Base-by-base conservation (phyloP, 2,797 vertebrate genomes). In the Gymnoscopelus microlampas region DNA sequence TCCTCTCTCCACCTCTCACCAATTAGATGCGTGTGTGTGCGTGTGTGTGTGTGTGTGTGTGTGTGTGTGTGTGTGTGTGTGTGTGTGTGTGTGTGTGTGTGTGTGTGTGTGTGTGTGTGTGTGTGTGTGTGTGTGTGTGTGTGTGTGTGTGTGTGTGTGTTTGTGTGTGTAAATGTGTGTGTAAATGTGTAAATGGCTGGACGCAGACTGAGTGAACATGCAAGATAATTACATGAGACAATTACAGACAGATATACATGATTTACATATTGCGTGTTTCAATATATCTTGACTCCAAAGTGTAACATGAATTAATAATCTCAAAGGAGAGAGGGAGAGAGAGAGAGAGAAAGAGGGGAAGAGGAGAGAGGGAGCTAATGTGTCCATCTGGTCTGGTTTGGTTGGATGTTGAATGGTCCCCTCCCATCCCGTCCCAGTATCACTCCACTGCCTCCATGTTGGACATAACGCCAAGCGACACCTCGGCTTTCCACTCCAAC, bases 391-490 rank as follows among this genome's bases (percentile, higher is more conserved):
- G 77, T 85, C 70, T 55, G 72, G 63, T 74, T 65, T 62, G 4
- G 47, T 29, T 59, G 24, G 68, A 58, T 49, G 61, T 51, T 70
- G 71, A 63, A 50, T 64, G 84, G 76, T 68, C 68, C 0, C 19
- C 70, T 63, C 83, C 89, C 39, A 44, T 44, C 39, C 13, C 23
- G 26, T 57, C 74, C 78, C 75, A 86, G 80, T 73, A 78, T 83
- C 86, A 81, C 39, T 86, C 77, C 19, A 48, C 68, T 56, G 68
- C 73, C 78, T 69, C 70, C 65, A 48, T 72, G 69, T 77, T 55
- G 49, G 74, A 73, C 26, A 54, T 88, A 82, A 92, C 83, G 78
- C 80, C 76, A 83, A 80, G 80, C 54, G 78, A 91, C 91, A 87
- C 78, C 71, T 72, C 15, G 55, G 68, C 74, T 87, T 91, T 91